Evolutionary conservation across 2,888 invertebrate genomes (phyloP), one percentile per base, ranked within the genome.

Genomic region (Dynastes maya): DNA sequence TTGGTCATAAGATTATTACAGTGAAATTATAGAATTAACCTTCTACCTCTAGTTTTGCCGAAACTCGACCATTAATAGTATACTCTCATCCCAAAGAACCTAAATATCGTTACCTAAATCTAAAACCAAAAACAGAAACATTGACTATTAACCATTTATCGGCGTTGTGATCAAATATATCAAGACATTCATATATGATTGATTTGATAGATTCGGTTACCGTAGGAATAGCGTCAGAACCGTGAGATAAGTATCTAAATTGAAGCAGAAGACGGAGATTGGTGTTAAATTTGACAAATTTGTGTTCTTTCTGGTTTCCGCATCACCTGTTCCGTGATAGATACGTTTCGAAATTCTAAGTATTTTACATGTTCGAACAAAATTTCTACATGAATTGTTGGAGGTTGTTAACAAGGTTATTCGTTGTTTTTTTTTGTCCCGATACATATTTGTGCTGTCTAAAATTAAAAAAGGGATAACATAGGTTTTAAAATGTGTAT

Each of bases 221-320:
- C 37, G 27, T 45, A 27, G 45, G 55, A 76, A n/a, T 55, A 76
- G 29, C 53, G 27, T 16, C 22, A 67, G 13, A 67, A 40, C 0
- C 45, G 8, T 45, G 16, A 76, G 76, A 76, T 76, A 76, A 16
- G 37, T 16, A 76, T 76, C 76, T 76, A 67, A 67, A 40, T 16
- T 16, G 40, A 68, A 16, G 76, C 11, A 51, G 65, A 76, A 49
- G 76, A 67, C 27, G 55, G 22, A 55, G 27, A 40, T 76, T 67
- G 76, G 76, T 76, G 76, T 76, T 67, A 76, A 37, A 67, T 76
- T 53, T 67, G 67, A 76, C 76, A 67, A 76, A 76, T 76, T 76
- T 58, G 76, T 76, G 64, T 27, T 64, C 53, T 67, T 55, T 67
- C 63, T 22, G 63, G 40, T 61, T 74, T 58, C 40, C 61, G 61